These are phyloP conservation scores for Lasioglossum morio DNA, from an alignment of 2,888 invertebrate species.

Conservation along the genomic window DNA sequence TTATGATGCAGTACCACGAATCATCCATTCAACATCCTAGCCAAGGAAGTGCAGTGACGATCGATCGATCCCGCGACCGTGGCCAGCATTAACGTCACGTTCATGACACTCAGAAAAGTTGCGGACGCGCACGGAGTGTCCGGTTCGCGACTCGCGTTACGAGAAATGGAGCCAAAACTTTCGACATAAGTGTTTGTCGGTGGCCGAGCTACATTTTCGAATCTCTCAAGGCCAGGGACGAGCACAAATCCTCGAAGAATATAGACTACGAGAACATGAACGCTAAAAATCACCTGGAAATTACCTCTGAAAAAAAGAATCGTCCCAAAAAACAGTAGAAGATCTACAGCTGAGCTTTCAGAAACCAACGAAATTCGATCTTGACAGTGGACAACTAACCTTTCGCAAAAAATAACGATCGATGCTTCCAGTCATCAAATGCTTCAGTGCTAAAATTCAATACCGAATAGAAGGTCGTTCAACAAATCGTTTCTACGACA, in stretches of 20 bases:
- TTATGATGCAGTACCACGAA: not conserved
- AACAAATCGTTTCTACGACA: not conserved
- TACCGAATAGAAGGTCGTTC: not conserved
- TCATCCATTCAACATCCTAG: conserved; percentile 55
- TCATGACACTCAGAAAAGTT: conserved; percentile 10
- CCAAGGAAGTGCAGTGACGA: conserved; percentile 50
- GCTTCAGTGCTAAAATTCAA: not conserved
- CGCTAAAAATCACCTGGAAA: not conserved
- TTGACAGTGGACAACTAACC: not conserved
- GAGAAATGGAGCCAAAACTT: conserved; percentile 24
- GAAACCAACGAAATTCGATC: not conserved
- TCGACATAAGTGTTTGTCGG: not conserved
- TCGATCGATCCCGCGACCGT: conserved; percentile 46
- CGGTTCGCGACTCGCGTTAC: not conserved
- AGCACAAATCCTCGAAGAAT: not conserved
- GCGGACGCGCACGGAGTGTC: not conserved
- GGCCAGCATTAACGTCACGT: conserved; percentile 26
- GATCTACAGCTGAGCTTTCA: not conserved
- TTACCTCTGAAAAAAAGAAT: not conserved
- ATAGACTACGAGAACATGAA: not conserved
- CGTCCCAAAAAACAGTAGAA: not conserved
- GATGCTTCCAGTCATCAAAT: not conserved
- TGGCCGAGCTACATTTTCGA: not conserved
- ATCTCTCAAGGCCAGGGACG: not conserved
- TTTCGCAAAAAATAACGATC: not conserved